Evolutionary conservation across 2,888 invertebrate species (phyloP).

Genomic region (Endomychus coccineus): DNA sequence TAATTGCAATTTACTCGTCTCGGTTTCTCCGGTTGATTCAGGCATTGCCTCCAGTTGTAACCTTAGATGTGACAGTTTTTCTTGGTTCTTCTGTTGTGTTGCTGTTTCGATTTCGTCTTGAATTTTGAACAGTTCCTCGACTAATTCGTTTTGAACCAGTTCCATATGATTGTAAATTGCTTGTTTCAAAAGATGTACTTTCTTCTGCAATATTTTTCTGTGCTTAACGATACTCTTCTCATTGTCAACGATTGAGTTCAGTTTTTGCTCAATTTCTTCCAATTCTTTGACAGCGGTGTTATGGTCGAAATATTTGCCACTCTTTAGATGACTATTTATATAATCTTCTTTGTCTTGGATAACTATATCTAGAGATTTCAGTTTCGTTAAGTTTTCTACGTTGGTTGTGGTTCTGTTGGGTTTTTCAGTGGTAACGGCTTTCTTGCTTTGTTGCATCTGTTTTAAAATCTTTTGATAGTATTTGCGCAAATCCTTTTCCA

Average conservation of each 20-base stretch:
- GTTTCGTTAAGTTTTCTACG: too few relatives aligned
- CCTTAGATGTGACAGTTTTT: too few relatives aligned
- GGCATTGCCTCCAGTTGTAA: too few relatives aligned
- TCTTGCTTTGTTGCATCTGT: too few relatives aligned
- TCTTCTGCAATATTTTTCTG: slow-evolving; percentile 9
- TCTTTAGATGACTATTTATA: too few relatives aligned
- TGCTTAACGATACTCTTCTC: slow-evolving; percentile 1
- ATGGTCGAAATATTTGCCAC: too few relatives aligned
- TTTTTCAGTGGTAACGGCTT: too few relatives aligned
- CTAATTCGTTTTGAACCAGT: slow-evolving; percentile 7
- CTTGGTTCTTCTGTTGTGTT: slow-evolving; percentile 8
- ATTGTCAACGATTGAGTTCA: slow-evolving; percentile 1
- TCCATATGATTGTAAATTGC: slow-evolving; percentile 4
- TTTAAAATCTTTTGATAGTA: slow-evolving; percentile 12
- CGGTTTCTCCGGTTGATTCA: too few relatives aligned
- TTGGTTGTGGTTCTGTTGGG: too few relatives aligned
- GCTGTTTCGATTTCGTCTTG: slow-evolving; percentile 10
- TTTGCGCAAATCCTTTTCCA: slow-evolving; percentile 11
- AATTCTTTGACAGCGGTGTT: slow-evolving; percentile 5
- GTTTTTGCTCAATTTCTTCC: slow-evolving; percentile 6
- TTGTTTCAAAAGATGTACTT: slow-evolving; percentile 8
- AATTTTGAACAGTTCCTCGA: slow-evolving; percentile 7
- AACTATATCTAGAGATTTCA: too few relatives aligned
- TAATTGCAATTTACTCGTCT: background rate
- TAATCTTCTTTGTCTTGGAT: background rate